These are phyloP conservation scores for Dipodomys ordii DNA, from an alignment of 2,113 vertebrate species.

Conservation along the genomic window DNA sequence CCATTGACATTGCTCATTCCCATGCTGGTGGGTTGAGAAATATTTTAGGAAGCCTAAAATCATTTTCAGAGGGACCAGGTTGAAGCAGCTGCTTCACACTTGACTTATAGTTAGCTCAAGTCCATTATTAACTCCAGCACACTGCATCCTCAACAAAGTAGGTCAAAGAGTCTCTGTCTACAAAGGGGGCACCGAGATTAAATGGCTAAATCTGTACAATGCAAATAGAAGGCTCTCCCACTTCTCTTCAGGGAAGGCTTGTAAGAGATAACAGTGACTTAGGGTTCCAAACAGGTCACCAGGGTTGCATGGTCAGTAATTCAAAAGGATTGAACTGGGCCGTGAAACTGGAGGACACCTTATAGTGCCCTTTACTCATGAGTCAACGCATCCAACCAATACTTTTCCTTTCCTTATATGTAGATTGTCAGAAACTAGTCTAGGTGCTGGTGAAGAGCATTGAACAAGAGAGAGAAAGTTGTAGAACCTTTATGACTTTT, in stretches of 20 bases:
- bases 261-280: conserved; percentile 29
- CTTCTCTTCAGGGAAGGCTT: neutral
- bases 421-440: neutral
- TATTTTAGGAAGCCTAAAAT: conserved; percentile 27
- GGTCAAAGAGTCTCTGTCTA: conserved; percentile 19
- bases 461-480: neutral
- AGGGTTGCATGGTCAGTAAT: neutral
- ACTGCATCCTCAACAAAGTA: conserved; percentile 45
- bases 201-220: neutral
- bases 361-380: neutral
- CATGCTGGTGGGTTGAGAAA: neutral
- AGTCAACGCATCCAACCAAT: neutral
- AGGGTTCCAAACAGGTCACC: neutral
- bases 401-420: neutral
- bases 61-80: neutral
- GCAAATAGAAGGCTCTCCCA: neutral
- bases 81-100: conserved; percentile 45
- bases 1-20: neutral
- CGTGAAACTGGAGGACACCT: neutral
- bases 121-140: conserved; percentile 18
- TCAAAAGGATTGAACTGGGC: neutral
- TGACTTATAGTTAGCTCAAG: conserved; percentile 34
- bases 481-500: neutral
- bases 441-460: neutral
- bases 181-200: neutral